A percentile compares a stretch with the other conserved stretches of the same genome.
Evolutionary conservation across 2,888 invertebrate species (phyloP).

Genomic region (Rhingia rostrata): DNA sequence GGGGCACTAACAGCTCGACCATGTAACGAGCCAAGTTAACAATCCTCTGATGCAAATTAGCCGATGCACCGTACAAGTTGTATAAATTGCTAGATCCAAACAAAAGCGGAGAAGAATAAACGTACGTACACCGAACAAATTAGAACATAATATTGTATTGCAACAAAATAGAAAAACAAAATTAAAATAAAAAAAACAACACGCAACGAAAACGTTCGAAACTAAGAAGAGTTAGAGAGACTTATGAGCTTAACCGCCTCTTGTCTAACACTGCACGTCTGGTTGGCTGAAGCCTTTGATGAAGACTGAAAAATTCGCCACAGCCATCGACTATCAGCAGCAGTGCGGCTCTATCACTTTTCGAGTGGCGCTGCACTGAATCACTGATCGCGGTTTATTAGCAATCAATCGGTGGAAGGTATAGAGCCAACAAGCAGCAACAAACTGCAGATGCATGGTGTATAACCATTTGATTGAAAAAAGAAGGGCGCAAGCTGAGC

Average conservation of each 20-base stretch:
- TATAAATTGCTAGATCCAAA: conserved; percentile 40
- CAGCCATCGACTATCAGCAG: conserved; percentile 50
- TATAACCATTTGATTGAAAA: neutral
- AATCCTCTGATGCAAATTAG: conserved; percentile 64
- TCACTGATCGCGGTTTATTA: conserved; percentile 41
- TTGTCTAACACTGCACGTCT: conserved; percentile 59
- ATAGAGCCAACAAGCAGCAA: neutral
- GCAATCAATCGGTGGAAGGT: conserved; percentile 30
- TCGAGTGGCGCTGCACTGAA: conserved; percentile 14
- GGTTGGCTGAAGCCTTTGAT: conserved; percentile 66
- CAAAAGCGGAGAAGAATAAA: conserved; percentile 18
- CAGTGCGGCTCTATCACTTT: conserved; percentile 11
- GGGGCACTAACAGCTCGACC: neutral
- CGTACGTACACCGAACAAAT: conserved; percentile 10
- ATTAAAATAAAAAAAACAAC: conserved; percentile 10
- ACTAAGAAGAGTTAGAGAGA: neutral
- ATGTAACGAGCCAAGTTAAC: conserved; percentile 32
- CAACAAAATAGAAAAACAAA: conserved; percentile 13
- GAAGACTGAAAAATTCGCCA: conserved; percentile 65
- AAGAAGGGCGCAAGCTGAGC: conserved; percentile 12
- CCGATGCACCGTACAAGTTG: conserved; percentile 47
- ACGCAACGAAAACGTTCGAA: conserved; percentile 47
- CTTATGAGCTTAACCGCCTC: conserved; percentile 1
- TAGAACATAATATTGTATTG: conserved; percentile 34
- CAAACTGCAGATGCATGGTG: neutral